Percentiles rank a stretch among this genome's conserved stretches.
Evolutionary conservation across 2,113 vertebrate species (phyloP).

Genomic region (Epinephelus lanceolatus): DNA sequence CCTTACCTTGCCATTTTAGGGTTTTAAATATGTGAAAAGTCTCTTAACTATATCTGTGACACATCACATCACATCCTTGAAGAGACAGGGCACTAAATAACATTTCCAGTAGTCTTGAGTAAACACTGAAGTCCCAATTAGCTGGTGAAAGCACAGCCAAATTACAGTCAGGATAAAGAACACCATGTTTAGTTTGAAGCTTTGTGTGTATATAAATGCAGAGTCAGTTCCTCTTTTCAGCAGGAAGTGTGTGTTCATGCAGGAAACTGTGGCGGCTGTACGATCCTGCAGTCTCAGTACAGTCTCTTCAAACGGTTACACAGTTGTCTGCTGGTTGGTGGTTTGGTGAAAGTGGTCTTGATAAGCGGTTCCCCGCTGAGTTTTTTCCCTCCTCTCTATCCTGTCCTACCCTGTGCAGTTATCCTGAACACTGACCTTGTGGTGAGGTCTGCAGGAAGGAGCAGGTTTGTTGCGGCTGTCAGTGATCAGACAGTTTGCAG

Average conservation of each 20-base stretch:
- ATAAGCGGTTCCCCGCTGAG: not conserved
- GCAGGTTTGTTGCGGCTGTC: not conserved
- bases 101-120: not conserved
- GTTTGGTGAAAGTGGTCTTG: not conserved
- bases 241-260: not conserved
- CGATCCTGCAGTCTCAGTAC: not conserved
- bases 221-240: constrained; percentile 5
- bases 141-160: not conserved
- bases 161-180: not conserved
- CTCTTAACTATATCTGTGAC: not conserved
- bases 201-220: not conserved
- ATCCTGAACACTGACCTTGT: not conserved
- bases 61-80: no score
- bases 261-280: not conserved
- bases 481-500: constrained; percentile 91
- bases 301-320: not conserved
- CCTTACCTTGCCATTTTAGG: not conserved
- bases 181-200: not conserved
- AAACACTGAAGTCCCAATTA: not conserved
- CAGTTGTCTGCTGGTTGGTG: not conserved
- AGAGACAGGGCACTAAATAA: not conserved
- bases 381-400: not conserved
- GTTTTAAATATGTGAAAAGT: not conserved
- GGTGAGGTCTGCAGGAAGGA: not conserved
- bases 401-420: not conserved